Percentiles rank a stretch among this genome's conserved stretches.
Evolutionary conservation across 2,113 vertebrate species (phyloP).

Genomic region (Dipodomys ordii): DNA sequence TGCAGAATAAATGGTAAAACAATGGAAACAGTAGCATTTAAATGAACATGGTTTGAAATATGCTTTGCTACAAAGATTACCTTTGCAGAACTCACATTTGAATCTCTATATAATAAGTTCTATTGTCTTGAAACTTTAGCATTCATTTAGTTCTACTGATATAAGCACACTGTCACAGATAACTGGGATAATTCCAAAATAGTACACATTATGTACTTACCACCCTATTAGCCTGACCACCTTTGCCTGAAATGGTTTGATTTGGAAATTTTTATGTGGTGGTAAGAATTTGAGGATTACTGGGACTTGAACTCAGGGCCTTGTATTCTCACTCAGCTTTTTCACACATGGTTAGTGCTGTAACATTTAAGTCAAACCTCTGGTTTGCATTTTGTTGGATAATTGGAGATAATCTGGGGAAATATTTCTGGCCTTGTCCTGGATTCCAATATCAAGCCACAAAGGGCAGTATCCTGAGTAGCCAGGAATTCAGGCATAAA

Average conservation of each 20-base stretch:
- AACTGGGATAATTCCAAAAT: background rate
- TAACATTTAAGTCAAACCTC: no score
- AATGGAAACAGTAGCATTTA: background rate
- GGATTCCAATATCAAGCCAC: no score
- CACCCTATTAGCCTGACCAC: background rate
- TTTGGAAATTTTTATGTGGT: slow-evolving; percentile 24
- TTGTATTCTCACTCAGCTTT: no score
- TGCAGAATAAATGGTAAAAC: background rate
- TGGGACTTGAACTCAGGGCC: no score
- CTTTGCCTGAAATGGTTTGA: background rate
- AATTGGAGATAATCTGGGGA: no score
- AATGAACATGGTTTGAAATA: background rate
- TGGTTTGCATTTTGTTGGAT: no score
- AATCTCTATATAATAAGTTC: background rate
- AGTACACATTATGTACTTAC: background rate
- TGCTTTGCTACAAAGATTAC: background rate
- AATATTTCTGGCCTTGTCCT: no score
- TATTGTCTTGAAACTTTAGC: background rate
- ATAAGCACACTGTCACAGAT: background rate
- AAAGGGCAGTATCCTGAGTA: no score
- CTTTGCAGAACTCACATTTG: background rate
- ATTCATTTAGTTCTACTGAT: background rate
- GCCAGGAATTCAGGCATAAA: no score
- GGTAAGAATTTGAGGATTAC: background rate
- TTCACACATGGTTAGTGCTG: no score